Conservation (phyloP, 2,888 invertebrate genomes). For the Colostygia pectinataria region DNA sequence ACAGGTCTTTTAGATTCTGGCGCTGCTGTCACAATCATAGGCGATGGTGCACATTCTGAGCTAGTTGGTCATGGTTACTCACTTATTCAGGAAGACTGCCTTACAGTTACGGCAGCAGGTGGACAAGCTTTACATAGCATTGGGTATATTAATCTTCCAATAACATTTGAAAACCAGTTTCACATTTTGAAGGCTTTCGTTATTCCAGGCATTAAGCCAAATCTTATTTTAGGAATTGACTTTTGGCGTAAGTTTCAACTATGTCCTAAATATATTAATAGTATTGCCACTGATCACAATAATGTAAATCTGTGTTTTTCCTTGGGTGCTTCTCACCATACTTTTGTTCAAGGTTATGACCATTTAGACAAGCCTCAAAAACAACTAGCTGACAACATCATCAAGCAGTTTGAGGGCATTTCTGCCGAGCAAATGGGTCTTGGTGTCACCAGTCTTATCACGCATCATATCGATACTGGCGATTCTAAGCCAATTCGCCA, state of each 20-base stretch:
- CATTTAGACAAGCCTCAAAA: neutral
- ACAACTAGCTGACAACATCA: neutral
- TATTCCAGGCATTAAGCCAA: neutral
- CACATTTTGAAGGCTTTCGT: neutral
- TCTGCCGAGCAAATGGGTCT: too few relatives aligned
- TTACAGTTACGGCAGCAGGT: neutral
- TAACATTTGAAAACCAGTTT: neutral
- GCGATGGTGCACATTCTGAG: neutral
- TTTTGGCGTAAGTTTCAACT: neutral
- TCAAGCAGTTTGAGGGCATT: neutral
- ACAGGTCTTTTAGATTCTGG: neutral
- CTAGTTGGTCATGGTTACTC: neutral
- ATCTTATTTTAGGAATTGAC: conserved; percentile 3
- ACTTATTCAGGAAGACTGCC: neutral
- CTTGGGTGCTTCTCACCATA: neutral
- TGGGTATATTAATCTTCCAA: neutral
- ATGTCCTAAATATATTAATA: neutral
- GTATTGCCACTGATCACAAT: neutral
- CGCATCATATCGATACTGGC: neutral
- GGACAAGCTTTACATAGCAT: neutral
- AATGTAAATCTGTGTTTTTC: neutral
- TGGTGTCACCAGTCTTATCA: neutral
- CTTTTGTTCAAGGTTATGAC: neutral
- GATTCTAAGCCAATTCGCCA: neutral
- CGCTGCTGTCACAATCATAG: neutral